Evolutionary conservation across 2,113 vertebrate species (phyloP).

Genomic region (Cariama cristata): DNA sequence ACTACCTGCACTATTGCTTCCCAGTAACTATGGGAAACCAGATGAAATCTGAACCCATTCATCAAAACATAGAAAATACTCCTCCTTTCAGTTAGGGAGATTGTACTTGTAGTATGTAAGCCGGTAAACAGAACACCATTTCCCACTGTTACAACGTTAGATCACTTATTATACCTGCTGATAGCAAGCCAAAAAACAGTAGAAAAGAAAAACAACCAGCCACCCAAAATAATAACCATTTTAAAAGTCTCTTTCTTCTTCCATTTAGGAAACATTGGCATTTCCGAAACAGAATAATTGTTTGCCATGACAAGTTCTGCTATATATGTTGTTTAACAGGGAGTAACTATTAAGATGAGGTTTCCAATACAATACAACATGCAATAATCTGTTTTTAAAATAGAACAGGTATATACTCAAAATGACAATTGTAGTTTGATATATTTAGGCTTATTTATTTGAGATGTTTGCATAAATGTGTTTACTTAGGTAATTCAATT

Average conservation of each 20-base stretch:
- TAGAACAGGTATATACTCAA: not conserved
- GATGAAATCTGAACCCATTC: conserved; percentile 38
- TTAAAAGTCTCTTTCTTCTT: not conserved
- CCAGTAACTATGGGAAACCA: conserved; percentile 52
- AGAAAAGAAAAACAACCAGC: not conserved
- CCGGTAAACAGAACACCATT: not conserved
- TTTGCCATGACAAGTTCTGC: not conserved
- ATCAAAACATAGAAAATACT: conserved; percentile 19
- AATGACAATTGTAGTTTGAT: not conserved
- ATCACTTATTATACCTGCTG: not conserved
- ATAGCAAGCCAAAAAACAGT: not conserved
- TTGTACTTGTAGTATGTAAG: not conserved
- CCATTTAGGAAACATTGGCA: not conserved
- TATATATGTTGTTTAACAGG: not conserved
- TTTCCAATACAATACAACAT: not conserved
- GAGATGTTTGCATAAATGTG: not conserved
- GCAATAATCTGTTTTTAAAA: not conserved
- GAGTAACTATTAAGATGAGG: not conserved
- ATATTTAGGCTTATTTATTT: not conserved
- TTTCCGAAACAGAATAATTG: not conserved
- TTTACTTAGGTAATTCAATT: not conserved
- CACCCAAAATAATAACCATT: not conserved
- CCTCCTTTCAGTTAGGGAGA: not conserved
- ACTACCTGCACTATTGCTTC: not conserved
- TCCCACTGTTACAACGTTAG: not conserved